Base-by-base conservation (phyloP, 2,113 vertebrate genomes). In the Chloroceryle aenea region DNA sequence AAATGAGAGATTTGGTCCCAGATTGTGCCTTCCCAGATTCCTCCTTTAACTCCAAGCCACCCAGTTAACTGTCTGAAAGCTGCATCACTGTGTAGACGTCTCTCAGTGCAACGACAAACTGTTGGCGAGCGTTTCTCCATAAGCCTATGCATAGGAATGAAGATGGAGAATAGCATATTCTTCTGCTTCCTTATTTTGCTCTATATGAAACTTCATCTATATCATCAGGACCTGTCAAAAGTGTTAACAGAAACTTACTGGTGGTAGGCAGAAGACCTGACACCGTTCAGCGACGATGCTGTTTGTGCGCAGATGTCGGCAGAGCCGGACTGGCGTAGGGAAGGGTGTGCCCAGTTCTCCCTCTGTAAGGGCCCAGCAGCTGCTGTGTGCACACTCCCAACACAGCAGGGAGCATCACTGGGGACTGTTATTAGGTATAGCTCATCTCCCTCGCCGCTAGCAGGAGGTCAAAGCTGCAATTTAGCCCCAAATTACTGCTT, bases 101-200 rank as follows among this genome's bases (percentile, higher is more conserved):
- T 91, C 58, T 91, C 55, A 30, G 43, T 52, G 56, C 90, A 74
- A 52, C 45, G 52, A 81, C 79, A 88, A 84, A 48, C 56, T 84
- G 59, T 74, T 88, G 71, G 53, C 61, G 34, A 76, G 53, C 38
- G 32, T 85, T 77, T 75, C 43, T 85, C 36, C 6, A 1, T 25
- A 29, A 84, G 43, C 4, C 12, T 53, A 19, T n/a, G 75, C 76
- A 32, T 25, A 77, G 52, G 52, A 86, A 72, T 48, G 56, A 85
- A 61, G 80, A 71, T 16, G 43, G 66, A 93, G 76, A 90, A 74
- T 42, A 93, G 52, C 72, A 80, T 66, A 93, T 74, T 93, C 56
- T 83, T 69, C 81, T 50, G 29, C 62, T 96, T 90, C 64, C 76
- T 81, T 86, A 75, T 71, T 88, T 90, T 94, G 15, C 42, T 81